A percentile compares a stretch with the other conserved stretches of the same genome.
Conservation (phyloP, 2,888 invertebrate genomes). For the Pollenia griseotomentosa region DNA sequence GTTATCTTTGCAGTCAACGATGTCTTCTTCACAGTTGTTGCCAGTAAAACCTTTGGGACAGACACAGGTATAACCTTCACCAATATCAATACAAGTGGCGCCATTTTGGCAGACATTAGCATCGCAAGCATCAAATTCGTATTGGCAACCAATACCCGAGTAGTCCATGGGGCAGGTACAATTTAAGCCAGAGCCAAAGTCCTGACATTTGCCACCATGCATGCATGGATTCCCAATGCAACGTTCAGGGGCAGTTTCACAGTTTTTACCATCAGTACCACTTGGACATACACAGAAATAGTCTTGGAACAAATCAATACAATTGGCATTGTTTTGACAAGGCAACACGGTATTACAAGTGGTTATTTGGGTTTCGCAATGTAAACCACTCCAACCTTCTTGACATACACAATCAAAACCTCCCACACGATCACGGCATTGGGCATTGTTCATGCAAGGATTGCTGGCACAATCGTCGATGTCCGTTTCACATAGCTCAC, state of each 20-base stretch:
- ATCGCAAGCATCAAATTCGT: conserved; percentile 96
- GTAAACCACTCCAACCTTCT: conserved; percentile 93
- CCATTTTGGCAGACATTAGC: conserved; percentile 96
- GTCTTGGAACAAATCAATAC: conserved; percentile 94
- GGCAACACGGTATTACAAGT: conserved; percentile 92
- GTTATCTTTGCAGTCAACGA: conserved; percentile 95
- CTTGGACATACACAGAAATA: conserved; percentile 90
- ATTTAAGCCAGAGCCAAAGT: conserved; percentile 97
- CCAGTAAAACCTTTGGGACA: conserved; percentile 93
- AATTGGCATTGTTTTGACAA: conserved; percentile 96
- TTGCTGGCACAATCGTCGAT: conserved; percentile 93
- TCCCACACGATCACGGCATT: conserved; percentile 93
- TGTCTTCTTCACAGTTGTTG: conserved; percentile 95
- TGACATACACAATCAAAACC: conserved; percentile 92
- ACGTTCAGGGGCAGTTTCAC: conserved; percentile 97
- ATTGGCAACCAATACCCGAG: conserved; percentile 95
- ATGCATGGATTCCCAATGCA: conserved; percentile 90
- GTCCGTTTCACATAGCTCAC: conserved; percentile 92
- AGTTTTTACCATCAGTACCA: conserved; percentile 98
- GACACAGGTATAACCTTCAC: conserved; percentile 92
- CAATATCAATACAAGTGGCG: conserved; percentile 94
- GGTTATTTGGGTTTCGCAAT: conserved; percentile 94
- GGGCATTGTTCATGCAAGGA: conserved; percentile 95
- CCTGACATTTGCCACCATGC: conserved; percentile 98
- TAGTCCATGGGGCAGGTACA: conserved; percentile 95